Base-by-base conservation (phyloP, 2,797 vertebrate species). In the Leuciscus waleckii region DNA sequence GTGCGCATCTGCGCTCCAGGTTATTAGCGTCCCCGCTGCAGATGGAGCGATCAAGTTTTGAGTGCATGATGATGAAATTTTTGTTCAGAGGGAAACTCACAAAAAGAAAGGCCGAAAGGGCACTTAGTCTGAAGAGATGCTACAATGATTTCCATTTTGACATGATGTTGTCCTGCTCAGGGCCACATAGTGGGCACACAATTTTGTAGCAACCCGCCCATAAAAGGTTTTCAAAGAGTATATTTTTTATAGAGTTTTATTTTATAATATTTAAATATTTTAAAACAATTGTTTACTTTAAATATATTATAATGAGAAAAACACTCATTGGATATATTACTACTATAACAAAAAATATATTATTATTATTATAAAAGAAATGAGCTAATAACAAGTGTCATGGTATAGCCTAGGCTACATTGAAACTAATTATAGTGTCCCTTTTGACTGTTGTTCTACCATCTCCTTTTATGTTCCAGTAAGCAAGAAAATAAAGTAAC, bases 1-100 rank as follows among this genome's bases (percentile, higher is more conserved):
- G 86, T 87, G 68, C 29, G 41, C 67, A 84, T 84, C 77, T 80
- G 46, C 37, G 26, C 78, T 81, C 41, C 70, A 23, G 82, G 46
- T 84, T 87, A 83, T 85, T 81, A 84, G 65, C 39, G 46, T 82
- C 68, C 35, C 80, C 29, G 35, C 67, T 83, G 78, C 81, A 87
- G 86, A 82, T 86, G 78, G 49, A 54, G 84, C 21, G 79, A 82
- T 69, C 68, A 61, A 84, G 70, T 32, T 78, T 63, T 84, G 43
- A 67, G 56, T 76, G 26, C 37, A 79, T 76, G 54, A 68, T 51
- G 79, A 85, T 81, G 71, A 67, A 46, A 79, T 73, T 85, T 65
- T 69, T 58, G 49, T 37, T 61, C 9, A 78, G 37, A 56, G 68
- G 74, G 51, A 85, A 80, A 21, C 63, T 75, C 69, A 23, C 73